Evolutionary conservation across 2,797 vertebrate species (phyloP).

Genomic region (Poeciliopsis presidionis): DNA sequence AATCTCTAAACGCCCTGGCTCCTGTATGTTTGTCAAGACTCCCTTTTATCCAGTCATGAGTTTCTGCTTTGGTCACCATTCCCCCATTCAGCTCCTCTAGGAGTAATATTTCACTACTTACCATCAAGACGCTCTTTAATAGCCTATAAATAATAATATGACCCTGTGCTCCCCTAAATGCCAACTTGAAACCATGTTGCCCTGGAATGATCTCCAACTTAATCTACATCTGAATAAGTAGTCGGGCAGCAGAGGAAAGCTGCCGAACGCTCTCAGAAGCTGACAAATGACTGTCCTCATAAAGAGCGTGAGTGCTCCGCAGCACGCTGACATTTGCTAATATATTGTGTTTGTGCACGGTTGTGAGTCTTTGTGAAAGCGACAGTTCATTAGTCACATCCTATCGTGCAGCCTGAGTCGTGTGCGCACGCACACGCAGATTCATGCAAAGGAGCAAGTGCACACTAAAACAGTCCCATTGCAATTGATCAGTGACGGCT

Average conservation of each 20-base stretch:
- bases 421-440: background rate
- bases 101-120: background rate
- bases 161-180: constrained; percentile 3
- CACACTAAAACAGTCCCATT: constrained; percentile 13
- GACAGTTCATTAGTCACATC: constrained; percentile 60
- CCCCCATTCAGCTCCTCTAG: background rate
- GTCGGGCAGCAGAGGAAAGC: background rate
- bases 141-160: constrained; percentile 10
- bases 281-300: constrained; percentile 5
- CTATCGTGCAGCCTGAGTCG: constrained; percentile 36
- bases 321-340: constrained; percentile 59
- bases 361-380: constrained; percentile 17
- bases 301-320: background rate
- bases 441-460: constrained; percentile 11
- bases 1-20: background rate
- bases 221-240: background rate
- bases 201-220: constrained; percentile 29
- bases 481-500: constrained; percentile 23
- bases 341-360: constrained; percentile 14
- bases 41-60: background rate
- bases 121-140: background rate
- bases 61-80: background rate
- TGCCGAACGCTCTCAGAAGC: background rate
- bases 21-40: background rate
- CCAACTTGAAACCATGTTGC: constrained; percentile 11